Conservation (phyloP, 2,113 vertebrate genomes). For the Bubo scandiacus region DNA sequence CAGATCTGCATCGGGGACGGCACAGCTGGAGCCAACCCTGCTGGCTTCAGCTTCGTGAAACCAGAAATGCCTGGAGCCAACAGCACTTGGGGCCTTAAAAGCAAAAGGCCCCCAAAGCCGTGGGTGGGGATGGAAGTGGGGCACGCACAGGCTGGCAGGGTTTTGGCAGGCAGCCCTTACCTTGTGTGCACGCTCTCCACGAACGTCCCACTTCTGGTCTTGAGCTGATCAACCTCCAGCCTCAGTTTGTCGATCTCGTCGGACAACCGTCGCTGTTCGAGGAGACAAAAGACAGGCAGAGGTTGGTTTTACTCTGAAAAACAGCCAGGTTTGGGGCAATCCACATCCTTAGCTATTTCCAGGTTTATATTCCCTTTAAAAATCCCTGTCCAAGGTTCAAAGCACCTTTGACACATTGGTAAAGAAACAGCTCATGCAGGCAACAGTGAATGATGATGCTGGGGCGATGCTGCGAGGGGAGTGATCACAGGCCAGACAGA, state of each 20-base stretch:
- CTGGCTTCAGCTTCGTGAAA: no score
- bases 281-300: neutral
- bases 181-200: constrained; percentile 86
- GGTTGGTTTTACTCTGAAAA: neutral
- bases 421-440: constrained; percentile 25
- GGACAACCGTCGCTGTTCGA: constrained; percentile 85
- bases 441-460: neutral
- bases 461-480: neutral
- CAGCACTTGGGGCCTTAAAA: neutral
- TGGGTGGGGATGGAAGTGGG: accelerated
- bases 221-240: constrained; percentile 92
- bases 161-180: constrained; percentile 60
- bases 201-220: constrained; percentile 86
- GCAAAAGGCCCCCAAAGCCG: neutral
- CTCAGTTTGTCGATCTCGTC: constrained; percentile 95
- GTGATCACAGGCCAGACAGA: neutral
- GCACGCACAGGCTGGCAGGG: neutral
- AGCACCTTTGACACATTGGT: neutral
- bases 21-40: neutral
- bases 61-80: neutral
- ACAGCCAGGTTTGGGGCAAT: neutral
- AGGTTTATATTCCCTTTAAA: neutral
- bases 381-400: neutral
- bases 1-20: neutral
- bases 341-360: neutral